These are phyloP conservation scores for Coregonus sp. DNA, from an alignment of 2,797 vertebrate species.

Conservation along the genomic window DNA sequence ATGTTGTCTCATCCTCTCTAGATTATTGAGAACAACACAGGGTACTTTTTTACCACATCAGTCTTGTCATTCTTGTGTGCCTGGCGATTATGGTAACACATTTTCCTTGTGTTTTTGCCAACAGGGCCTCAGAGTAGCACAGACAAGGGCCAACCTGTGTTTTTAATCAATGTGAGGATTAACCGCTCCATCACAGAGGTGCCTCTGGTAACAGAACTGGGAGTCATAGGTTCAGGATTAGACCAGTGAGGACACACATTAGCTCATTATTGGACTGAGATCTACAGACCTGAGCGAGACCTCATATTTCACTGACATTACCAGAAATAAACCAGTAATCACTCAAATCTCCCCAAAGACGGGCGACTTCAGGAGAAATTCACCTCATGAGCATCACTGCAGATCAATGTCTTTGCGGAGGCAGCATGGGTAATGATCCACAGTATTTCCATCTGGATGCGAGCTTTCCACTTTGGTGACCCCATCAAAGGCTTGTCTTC, in stretches of 20 bases:
- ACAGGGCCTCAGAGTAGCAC: not conserved
- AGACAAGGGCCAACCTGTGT: not conserved
- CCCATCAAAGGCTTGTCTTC: slow-evolving; percentile 47
- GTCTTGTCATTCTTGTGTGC: not conserved
- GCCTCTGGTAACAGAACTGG: slow-evolving; percentile 39
- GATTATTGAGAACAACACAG: not conserved
- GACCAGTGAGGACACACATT: slow-evolving; percentile 50
- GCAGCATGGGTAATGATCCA: slow-evolving; percentile 45
- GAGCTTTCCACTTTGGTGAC: slow-evolving; percentile 31
- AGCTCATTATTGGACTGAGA: slow-evolving; percentile 59
- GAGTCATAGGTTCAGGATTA: slow-evolving; percentile 54
- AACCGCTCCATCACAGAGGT: slow-evolving; percentile 50
- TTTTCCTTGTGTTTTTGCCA: not conserved
- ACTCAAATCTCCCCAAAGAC: slow-evolving; percentile 54
- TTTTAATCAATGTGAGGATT: slow-evolving; percentile 49
- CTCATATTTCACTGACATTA: slow-evolving; percentile 52
- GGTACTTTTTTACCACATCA: not conserved
- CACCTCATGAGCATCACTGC: slow-evolving; percentile 40
- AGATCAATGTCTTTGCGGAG: slow-evolving; percentile 54
- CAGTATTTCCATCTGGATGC: slow-evolving; percentile 47
- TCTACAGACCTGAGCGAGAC: slow-evolving; percentile 50
- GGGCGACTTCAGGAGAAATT: slow-evolving; percentile 27
- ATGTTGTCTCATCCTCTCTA: not conserved
- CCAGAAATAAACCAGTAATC: slow-evolving; percentile 62
- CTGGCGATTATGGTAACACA: not conserved